A percentile compares a stretch with the other conserved stretches of the same genome.
These are phyloP conservation scores for Phoxinus phoxinus DNA, from an alignment of 2,113 vertebrate species.

Conservation along the genomic window DNA sequence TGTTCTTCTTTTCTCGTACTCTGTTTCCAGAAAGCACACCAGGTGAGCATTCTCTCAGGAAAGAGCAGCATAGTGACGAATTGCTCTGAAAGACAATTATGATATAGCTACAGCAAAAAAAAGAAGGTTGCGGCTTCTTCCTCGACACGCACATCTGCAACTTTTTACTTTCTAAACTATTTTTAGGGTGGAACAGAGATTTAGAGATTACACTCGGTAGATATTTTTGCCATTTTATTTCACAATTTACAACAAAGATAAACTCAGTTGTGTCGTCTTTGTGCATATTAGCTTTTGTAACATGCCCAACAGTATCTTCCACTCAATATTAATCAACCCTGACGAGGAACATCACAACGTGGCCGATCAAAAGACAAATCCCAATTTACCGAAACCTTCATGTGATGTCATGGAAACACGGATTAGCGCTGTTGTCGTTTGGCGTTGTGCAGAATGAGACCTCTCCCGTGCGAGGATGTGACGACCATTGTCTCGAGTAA, in stretches of 20 bases:
- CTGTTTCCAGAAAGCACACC: conserved; percentile 21
- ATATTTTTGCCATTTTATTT: background rate
- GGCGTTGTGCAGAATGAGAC: conserved; percentile 83
- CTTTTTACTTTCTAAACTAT: background rate
- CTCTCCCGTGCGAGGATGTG: conserved; percentile 84
- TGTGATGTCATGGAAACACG: conserved; percentile 91
- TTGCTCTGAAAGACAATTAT: conserved; percentile 11
- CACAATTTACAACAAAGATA: background rate
- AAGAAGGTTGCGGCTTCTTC: background rate
- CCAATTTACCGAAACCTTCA: conserved; percentile 83
- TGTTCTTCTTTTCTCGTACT: background rate
- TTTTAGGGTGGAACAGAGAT: background rate
- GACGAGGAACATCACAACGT: conserved; percentile 79
- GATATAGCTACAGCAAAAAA: conserved; percentile 10
- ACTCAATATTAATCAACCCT: conserved; percentile 73
- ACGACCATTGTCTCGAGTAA: conserved; percentile 89
- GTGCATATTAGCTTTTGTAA: background rate
- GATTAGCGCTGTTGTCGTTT: conserved; percentile 86
- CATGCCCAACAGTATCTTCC: conserved; percentile 21
- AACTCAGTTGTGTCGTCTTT: conserved; percentile 24
- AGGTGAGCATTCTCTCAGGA: conserved; percentile 43
- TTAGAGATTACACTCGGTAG: background rate
- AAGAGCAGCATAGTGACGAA: conserved; percentile 15
- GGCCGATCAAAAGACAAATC: conserved; percentile 78
- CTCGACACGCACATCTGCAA: conserved; percentile 1